These are phyloP conservation scores for Scaptomyza polygonia DNA, from an alignment of 2,888 invertebrate genomes.

Conservation along the genomic window DNA sequence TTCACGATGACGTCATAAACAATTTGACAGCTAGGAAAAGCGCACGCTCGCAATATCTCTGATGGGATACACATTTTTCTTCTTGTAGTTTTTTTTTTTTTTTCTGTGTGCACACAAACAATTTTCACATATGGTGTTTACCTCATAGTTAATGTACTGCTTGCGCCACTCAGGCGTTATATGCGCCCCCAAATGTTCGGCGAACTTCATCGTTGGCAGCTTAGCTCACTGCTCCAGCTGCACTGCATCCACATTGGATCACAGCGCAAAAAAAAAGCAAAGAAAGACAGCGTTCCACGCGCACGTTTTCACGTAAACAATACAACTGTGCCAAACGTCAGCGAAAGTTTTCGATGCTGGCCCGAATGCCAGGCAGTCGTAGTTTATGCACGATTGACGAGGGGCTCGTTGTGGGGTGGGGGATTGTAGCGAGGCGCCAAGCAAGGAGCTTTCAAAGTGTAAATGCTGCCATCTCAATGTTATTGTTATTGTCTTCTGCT, in stretches of 20 bases:
- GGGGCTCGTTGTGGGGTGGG: background rate
- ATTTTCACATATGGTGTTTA: conserved; percentile 70
- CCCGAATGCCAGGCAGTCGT: conserved; percentile 37
- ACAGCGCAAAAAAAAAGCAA: conserved; percentile 17
- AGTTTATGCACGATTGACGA: background rate
- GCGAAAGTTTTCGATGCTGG: conserved; percentile 66
- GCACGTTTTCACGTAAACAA: conserved; percentile 77
- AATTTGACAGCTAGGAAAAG: conserved; percentile 69
- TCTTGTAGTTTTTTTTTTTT: background rate
- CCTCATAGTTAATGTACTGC: conserved; percentile 92
- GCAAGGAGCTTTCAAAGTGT: conserved; percentile 69
- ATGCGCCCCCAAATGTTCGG: conserved; percentile 94
- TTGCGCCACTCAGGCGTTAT: conserved; percentile 97
- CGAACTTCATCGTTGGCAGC: conserved; percentile 91
- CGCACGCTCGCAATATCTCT: conserved; percentile 43
- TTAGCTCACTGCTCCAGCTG: conserved; percentile 43
- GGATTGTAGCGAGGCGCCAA: background rate
- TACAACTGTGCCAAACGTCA: conserved; percentile 72
- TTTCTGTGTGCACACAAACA: background rate
- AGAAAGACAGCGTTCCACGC: conserved; percentile 51
- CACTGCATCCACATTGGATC: conserved; percentile 66
- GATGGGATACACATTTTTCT: conserved; percentile 66
- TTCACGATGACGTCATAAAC: conserved; percentile 66
- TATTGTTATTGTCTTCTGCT: conserved; percentile 50
- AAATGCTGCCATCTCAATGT: conserved; percentile 43